Conservation (phyloP, 2,888 invertebrate genomes). For the Hydropsyche betteni region DNA sequence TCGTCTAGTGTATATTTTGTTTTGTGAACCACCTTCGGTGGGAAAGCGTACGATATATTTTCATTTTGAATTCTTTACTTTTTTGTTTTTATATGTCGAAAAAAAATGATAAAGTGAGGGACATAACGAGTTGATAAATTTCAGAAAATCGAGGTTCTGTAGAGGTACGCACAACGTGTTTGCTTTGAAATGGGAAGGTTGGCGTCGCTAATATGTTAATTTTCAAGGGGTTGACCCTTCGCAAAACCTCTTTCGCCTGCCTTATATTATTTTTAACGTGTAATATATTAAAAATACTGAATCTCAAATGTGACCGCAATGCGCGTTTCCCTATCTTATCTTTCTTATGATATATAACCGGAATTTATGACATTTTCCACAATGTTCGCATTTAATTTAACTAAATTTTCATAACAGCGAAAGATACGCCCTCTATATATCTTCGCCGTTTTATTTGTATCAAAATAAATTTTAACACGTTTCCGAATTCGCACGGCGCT, state of each 20-base stretch:
- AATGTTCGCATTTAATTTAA: too few species aligned
- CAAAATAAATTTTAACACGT: too few species aligned
- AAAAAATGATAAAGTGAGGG: not conserved
- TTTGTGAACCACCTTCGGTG: too few species aligned
- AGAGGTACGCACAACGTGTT: constrained; percentile 25
- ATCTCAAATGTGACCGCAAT: constrained; percentile 12
- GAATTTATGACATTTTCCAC: too few species aligned
- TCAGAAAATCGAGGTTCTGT: constrained; percentile 15
- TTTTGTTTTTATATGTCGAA: too few species aligned
- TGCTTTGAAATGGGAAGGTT: constrained; percentile 13
- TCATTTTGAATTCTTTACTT: too few species aligned
- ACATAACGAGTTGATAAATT: constrained; percentile 10
- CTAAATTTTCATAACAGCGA: too few species aligned
- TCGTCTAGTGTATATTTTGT: not conserved
- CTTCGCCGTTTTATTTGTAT: too few species aligned
- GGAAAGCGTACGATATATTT: too few species aligned
- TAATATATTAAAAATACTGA: constrained; percentile 30
- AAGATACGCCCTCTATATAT: too few species aligned
- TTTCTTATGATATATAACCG: too few species aligned
- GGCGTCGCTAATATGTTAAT: constrained; percentile 32
- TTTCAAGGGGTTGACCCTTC: constrained; percentile 24
- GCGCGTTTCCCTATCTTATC: not conserved
- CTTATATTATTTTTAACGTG: constrained; percentile 23
- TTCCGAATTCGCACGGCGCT: too few species aligned
- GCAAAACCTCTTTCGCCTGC: constrained; percentile 21